Percentiles rank a stretch among this genome's conserved stretches.
Conservation (phyloP, 2,113 vertebrate species). For the Chionodraco myersi region DNA sequence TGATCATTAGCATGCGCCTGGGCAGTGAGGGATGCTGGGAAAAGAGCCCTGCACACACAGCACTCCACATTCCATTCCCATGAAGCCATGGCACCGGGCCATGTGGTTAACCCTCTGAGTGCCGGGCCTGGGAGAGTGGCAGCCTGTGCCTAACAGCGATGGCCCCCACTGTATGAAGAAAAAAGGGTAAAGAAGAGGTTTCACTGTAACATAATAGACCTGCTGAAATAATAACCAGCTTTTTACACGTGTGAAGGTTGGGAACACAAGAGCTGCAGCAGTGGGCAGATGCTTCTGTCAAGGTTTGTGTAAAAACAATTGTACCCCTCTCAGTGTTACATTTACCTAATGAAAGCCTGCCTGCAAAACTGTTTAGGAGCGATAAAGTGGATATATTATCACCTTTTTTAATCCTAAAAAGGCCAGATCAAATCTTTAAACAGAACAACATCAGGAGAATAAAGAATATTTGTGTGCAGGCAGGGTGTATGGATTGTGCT, state of each 20-base stretch:
- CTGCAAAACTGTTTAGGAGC: slow-evolving; percentile 33
- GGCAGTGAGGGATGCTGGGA: slow-evolving; percentile 90
- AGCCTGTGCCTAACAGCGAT: slow-evolving; percentile 54
- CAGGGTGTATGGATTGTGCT: slow-evolving; percentile 57
- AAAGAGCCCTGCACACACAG: slow-evolving; percentile 88
- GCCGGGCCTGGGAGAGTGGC: slow-evolving; percentile 53
- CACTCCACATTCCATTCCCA: slow-evolving; percentile 96
- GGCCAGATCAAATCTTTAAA: slow-evolving; percentile 46
- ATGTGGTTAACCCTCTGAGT: slow-evolving; percentile 78
- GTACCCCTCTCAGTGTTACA: slow-evolving; percentile 41
- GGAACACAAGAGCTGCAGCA: slow-evolving; percentile 42
- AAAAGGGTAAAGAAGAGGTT: slow-evolving; percentile 29
- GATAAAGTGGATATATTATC: slow-evolving; percentile 42
- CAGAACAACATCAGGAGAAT: slow-evolving; percentile 27
- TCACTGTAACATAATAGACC: slow-evolving; percentile 54
- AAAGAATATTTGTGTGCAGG: slow-evolving; percentile 45
- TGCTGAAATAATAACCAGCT: slow-evolving; percentile 57
- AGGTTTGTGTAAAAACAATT: slow-evolving; percentile 62
- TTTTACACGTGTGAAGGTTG: slow-evolving; percentile 47
- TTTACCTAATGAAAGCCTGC: slow-evolving; percentile 63
- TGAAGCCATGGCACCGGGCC: slow-evolving; percentile 87
- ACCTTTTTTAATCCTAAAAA: slow-evolving; percentile 38
- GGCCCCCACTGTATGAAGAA: slow-evolving; percentile 26
- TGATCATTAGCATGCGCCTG: slow-evolving; percentile 90
- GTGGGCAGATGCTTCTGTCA: slow-evolving; percentile 62